These are phyloP conservation scores for Rhabdophis nuchalis DNA, from an alignment of 2,797 vertebrate species.

Conservation along the genomic window DNA sequence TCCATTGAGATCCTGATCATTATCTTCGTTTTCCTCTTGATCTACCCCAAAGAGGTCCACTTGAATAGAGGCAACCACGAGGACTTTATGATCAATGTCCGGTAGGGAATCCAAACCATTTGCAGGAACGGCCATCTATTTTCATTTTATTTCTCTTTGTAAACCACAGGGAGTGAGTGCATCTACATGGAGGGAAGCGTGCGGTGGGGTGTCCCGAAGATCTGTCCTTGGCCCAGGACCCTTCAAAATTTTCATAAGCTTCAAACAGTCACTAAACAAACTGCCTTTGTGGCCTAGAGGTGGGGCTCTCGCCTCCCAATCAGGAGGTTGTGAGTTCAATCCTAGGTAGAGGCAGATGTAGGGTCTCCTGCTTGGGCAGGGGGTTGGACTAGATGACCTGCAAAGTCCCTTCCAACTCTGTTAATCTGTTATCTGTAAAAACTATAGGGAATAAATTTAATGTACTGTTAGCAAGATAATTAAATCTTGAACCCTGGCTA, in stretches of 20 bases:
- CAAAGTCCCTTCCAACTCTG: too few relatives aligned
- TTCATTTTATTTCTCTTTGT: not conserved
- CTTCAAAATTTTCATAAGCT: not conserved
- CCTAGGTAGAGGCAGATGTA: too few relatives aligned
- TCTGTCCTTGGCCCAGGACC: too few relatives aligned
- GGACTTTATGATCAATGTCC: constrained; percentile 90
- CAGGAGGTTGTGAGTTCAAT: too few relatives aligned
- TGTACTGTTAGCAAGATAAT: not conserved
- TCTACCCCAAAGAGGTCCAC: constrained; percentile 88
- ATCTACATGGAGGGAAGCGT: too few relatives aligned
- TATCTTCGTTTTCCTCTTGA: constrained; percentile 86
- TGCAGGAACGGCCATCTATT: not conserved
- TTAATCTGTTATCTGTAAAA: too few relatives aligned
- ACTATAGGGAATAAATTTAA: not conserved
- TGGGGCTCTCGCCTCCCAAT: too few relatives aligned
- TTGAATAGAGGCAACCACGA: constrained; percentile 94
- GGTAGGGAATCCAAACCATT: constrained; percentile 61
- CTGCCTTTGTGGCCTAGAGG: too few relatives aligned
- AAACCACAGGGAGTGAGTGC: not conserved
- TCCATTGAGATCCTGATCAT: constrained; percentile 90
- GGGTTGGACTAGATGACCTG: too few relatives aligned
- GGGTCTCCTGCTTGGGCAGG: too few relatives aligned
- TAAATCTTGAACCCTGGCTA: not conserved
- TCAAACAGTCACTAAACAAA: not conserved
- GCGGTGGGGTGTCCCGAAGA: too few relatives aligned